phyloP scores from a whole-genome alignment of 2,888 invertebrate species.

The Tenthredo distinguenda region DNA sequence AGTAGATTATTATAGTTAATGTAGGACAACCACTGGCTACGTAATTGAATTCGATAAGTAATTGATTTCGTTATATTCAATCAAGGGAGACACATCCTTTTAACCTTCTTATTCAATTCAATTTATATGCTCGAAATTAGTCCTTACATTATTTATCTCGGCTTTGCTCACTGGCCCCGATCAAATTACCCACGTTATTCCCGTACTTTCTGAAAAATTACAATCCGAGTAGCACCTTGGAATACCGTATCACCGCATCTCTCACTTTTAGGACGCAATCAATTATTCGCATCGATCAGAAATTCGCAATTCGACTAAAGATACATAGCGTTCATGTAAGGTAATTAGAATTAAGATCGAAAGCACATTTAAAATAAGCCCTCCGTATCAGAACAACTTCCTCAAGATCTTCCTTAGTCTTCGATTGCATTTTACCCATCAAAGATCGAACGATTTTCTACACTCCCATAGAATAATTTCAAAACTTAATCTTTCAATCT shows the following conservation, averaged over 20 bases:
- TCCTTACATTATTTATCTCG: constrained; percentile 13
- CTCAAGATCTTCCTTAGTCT: background rate
- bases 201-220: constrained; percentile 9
- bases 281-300: constrained; percentile 12
- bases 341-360: background rate
- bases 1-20: constrained; percentile 13
- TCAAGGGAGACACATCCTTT: background rate
- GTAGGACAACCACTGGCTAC: constrained; percentile 13
- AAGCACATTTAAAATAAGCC: constrained; percentile 11
- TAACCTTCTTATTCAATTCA: background rate
- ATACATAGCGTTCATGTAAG: background rate
- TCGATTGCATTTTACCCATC: background rate
- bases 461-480: background rate
- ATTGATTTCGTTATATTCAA: constrained; percentile 31
- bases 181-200: background rate
- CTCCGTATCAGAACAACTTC: constrained; percentile 1
- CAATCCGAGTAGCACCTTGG: constrained; percentile 22
- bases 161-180: constrained; percentile 3
- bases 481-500: background rate
- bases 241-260: constrained; percentile 4
- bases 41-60: constrained; percentile 33
- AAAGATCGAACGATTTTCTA: background rate
- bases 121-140: constrained; percentile 13
- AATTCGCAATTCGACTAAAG: constrained; percentile 12
- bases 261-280: constrained; percentile 43